Percentiles rank a stretch among this genome's conserved stretches.
phyloP scores from a whole-genome alignment of 2,797 vertebrate species.

The Xenentodon cancila region DNA sequence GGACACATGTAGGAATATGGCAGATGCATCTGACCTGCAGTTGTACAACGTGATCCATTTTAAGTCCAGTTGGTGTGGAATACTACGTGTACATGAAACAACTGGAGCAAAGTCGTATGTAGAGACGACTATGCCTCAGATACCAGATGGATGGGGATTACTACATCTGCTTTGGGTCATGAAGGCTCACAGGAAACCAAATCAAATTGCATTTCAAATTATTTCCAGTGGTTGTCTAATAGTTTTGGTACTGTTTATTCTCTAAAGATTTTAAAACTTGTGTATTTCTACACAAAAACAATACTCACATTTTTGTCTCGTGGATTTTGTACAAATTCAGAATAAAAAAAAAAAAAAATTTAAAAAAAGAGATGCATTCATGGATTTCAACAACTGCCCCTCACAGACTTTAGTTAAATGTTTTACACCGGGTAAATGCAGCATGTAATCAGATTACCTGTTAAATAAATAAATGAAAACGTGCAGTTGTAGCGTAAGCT shows the following conservation, averaged over 20 bases:
- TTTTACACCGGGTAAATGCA: not conserved
- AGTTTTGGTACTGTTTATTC: not conserved
- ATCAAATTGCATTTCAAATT: conserved; percentile 39
- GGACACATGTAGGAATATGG: conserved; percentile 8
- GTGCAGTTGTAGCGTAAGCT: too few species aligned
- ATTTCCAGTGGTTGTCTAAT: conserved; percentile 20
- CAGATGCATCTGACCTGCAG: conserved; percentile 7
- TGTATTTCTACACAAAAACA: conserved; percentile 3
- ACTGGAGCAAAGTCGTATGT: conserved; percentile 3
- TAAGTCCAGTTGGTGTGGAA: not conserved
- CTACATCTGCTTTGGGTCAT: conserved; percentile 40
- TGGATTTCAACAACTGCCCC: not conserved
- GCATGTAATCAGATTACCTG: not conserved
- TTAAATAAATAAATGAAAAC: too few species aligned
- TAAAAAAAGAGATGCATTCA: not conserved
- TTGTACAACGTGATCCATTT: conserved; percentile 4
- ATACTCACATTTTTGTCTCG: not conserved
- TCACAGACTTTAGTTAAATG: not conserved
- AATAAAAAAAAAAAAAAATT: too few species aligned
- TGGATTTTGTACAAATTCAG: not conserved
- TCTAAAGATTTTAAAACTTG: conserved; percentile 1
- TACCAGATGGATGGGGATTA: conserved; percentile 51
- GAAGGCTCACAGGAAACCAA: conserved; percentile 34
- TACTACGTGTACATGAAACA: not conserved
- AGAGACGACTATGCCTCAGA: conserved; percentile 15